Evolutionary conservation across 2,888 invertebrate genomes (phyloP).

Genomic region (Eristalis pertinax): DNA sequence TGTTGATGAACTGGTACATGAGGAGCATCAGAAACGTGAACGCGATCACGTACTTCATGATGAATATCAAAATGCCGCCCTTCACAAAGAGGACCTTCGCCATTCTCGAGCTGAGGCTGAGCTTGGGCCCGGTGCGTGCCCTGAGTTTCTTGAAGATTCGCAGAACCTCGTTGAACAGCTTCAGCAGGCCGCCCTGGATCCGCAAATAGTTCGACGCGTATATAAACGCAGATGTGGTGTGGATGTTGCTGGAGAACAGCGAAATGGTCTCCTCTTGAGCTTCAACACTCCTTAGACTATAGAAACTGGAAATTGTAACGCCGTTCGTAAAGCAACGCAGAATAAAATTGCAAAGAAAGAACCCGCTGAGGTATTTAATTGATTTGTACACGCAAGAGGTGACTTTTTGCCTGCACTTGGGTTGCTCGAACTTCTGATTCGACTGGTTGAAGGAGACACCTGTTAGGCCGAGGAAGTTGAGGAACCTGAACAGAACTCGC

Average conservation of each 20-base stretch:
- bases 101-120: neutral
- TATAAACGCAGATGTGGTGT: neutral
- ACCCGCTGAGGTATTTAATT: neutral
- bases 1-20: neutral
- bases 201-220: neutral
- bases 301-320: too few species aligned
- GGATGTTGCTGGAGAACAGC: neutral
- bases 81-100: neutral
- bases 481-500: neutral
- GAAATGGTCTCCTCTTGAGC: neutral
- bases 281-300: neutral
- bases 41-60: neutral
- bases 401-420: neutral
- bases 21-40: neutral
- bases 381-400: neutral
- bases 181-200: neutral
- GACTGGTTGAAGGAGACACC: neutral
- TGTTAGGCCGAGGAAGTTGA: neutral
- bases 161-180: neutral
- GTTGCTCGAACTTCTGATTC: neutral
- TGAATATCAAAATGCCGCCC: neutral
- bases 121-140: neutral
- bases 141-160: neutral
- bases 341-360: neutral
- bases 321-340: too few species aligned